phyloP scores from a whole-genome alignment of 2,888 invertebrate species.

The Phyllotreta striolata region DNA sequence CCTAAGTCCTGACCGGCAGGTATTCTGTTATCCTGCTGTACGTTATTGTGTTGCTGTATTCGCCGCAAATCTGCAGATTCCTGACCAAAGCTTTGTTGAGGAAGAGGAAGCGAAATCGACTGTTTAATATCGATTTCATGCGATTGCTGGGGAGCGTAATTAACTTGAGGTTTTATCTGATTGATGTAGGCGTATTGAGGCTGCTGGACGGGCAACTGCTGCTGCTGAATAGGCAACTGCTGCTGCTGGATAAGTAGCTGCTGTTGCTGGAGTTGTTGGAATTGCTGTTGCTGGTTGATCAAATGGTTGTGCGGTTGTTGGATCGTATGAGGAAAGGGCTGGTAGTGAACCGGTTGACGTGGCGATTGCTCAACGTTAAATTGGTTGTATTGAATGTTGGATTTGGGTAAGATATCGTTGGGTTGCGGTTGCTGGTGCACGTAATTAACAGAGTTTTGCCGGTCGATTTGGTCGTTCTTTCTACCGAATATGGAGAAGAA shows the following conservation, averaged over 20 bases:
- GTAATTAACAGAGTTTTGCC: slow-evolving; percentile 23
- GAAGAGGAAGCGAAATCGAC: slow-evolving; percentile 3
- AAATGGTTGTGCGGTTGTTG: slow-evolving; percentile 29
- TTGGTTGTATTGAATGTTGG: slow-evolving; percentile 4
- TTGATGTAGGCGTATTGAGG: slow-evolving; percentile 13
- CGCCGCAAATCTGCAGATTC: not conserved
- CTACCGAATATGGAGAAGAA: slow-evolving; percentile 41
- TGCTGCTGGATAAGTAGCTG: slow-evolving; percentile 28
- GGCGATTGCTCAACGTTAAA: slow-evolving; percentile 13
- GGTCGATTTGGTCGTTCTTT: slow-evolving; percentile 41
- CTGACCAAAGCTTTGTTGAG: slow-evolving; percentile 4
- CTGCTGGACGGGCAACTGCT: slow-evolving; percentile 20
- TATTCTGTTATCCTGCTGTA: slow-evolving; percentile 9
- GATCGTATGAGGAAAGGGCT: slow-evolving; percentile 7
- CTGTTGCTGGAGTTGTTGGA: slow-evolving; percentile 19
- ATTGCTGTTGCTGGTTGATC: slow-evolving; percentile 26
- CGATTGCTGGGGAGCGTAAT: slow-evolving; percentile 47
- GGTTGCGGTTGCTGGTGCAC: slow-evolving; percentile 21
- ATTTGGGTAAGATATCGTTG: slow-evolving; percentile 14
- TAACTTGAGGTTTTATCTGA: slow-evolving; percentile 44
- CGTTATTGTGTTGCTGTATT: slow-evolving; percentile 3
- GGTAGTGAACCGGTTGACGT: slow-evolving; percentile 20
- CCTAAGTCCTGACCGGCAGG: slow-evolving; percentile 46
- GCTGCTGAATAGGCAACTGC: slow-evolving; percentile 25
- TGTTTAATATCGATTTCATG: slow-evolving; percentile 36